Evolutionary conservation across 1,140 invertebrate species (phyloP).

Genomic region (Akabosia matsudoensis): DNA sequence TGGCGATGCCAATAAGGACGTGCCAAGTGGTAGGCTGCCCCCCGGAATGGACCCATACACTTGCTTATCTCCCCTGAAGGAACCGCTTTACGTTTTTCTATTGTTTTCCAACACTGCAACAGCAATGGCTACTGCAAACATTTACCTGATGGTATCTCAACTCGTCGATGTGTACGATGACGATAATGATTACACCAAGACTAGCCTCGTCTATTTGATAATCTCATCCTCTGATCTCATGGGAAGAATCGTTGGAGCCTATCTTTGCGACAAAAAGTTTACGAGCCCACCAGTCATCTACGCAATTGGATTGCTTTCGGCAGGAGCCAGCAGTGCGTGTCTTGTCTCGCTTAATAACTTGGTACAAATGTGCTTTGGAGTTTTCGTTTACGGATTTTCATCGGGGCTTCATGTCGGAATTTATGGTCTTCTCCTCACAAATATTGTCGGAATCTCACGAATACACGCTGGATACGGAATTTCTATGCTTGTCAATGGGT

Average conservation of each 20-base stretch:
- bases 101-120: constrained; percentile 4
- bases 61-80: neutral
- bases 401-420: constrained; percentile 6
- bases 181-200: neutral
- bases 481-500: neutral
- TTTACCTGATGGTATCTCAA: neutral
- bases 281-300: neutral
- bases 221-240: neutral
- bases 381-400: neutral
- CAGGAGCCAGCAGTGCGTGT: neutral
- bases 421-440: neutral
- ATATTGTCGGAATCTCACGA: neutral
- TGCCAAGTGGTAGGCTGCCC: neutral
- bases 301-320: neutral
- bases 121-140: neutral
- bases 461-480: neutral
- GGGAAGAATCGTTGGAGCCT: neutral
- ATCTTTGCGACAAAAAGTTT: neutral
- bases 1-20: neutral
- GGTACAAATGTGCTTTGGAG: neutral
- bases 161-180: neutral
- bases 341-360: neutral
- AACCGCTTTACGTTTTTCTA: neutral
- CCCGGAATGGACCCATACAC: neutral
- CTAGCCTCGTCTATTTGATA: neutral